Percentiles rank a stretch among this genome's conserved stretches.
Conservation (phyloP, 1,140 invertebrate genomes). For the Littorina saxatilis region DNA sequence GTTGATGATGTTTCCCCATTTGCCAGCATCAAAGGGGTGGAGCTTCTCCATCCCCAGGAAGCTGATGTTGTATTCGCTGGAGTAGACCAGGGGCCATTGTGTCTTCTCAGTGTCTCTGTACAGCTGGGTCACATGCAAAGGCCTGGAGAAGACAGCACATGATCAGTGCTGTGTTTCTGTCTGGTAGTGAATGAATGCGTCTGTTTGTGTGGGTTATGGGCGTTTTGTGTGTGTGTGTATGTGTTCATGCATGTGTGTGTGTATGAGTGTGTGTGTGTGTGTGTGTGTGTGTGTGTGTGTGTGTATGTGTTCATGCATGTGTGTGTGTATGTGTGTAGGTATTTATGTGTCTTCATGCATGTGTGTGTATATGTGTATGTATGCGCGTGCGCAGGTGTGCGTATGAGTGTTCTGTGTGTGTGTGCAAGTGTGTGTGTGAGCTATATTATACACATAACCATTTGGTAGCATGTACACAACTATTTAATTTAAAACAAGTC, state of each 20-base stretch:
- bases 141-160: constrained; percentile 21
- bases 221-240: background rate
- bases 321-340: background rate
- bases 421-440: constrained; percentile 2
- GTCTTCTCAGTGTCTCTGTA: constrained; percentile 50
- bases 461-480: too few species aligned
- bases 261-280: constrained; percentile 8
- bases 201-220: background rate
- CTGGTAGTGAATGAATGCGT: background rate
- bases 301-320: background rate
- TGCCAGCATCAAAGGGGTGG: constrained; percentile 92
- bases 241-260: constrained; percentile 3
- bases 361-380: background rate
- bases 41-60: constrained; percentile 88
- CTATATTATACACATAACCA: too few species aligned
- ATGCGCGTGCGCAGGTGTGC: background rate
- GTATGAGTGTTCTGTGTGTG: background rate
- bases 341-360: background rate
- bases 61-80: constrained; percentile 87
- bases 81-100: constrained; percentile 85
- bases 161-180: background rate
- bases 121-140: constrained; percentile 37
- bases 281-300: constrained; percentile 15
- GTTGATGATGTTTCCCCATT: constrained; percentile 86
- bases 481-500: too few species aligned